These are phyloP conservation scores for Hyppa rectilinea DNA, from an alignment of 2,888 invertebrate genomes.

Conservation along the genomic window DNA sequence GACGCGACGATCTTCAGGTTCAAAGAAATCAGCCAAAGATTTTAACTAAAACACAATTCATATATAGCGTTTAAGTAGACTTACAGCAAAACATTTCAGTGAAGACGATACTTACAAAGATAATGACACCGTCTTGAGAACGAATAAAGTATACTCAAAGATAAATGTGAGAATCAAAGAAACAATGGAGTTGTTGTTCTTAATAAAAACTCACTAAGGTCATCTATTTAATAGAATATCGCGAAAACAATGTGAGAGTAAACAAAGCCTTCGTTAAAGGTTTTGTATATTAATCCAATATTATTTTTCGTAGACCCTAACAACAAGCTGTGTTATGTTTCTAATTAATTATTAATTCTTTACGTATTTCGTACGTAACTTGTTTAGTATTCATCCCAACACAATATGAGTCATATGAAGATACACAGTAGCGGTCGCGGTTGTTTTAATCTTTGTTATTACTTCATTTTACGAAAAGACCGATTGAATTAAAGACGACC, in stretches of 20 bases:
- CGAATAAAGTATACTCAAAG: constrained; percentile 24
- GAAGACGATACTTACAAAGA: constrained; percentile 38
- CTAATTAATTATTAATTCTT: constrained; percentile 30
- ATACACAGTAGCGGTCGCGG: constrained; percentile 66
- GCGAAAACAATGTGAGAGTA: constrained; percentile 49
- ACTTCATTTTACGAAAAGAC: constrained; percentile 52
- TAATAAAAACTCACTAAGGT: constrained; percentile 53
- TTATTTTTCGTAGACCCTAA: constrained; percentile 24
- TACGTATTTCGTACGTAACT: constrained; percentile 27
- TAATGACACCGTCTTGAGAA: constrained; percentile 37
- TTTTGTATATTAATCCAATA: constrained; percentile 36
- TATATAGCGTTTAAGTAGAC: constrained; percentile 9
- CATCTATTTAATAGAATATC: constrained; percentile 35
- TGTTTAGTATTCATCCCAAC: constrained; percentile 64
- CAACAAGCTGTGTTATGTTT: constrained; percentile 24
- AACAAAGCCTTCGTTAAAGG: constrained; percentile 28
- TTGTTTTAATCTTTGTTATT: constrained; percentile 63
- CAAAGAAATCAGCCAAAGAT: constrained; percentile 33
- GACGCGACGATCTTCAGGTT: constrained; percentile 50
- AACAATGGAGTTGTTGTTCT: constrained; percentile 50
- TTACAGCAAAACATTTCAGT: constrained; percentile 22
- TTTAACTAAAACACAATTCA: constrained; percentile 14
- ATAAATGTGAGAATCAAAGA: constrained; percentile 57
- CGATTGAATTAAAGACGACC: constrained; percentile 56
- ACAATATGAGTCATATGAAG: constrained; percentile 58